phyloP scores from a whole-genome alignment of 2,888 invertebrate genomes.

The Rugalucina vietnamica region DNA sequence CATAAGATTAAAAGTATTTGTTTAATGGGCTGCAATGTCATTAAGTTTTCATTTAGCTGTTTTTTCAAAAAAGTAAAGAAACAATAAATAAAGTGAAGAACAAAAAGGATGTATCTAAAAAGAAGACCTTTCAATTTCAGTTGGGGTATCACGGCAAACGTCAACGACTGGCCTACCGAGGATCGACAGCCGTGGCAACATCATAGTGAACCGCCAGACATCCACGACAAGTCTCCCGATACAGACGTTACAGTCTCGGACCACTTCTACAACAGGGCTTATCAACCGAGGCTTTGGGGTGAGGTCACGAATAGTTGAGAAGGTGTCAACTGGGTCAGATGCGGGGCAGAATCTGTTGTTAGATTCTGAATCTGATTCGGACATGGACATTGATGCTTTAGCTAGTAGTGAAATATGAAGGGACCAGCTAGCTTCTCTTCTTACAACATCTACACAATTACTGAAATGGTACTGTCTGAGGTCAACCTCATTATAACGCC shows the following conservation, averaged over 20 bases:
- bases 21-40: no score
- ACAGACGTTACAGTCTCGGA: conserved; percentile 6
- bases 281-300: not conserved
- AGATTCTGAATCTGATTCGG: not conserved
- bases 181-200: not conserved
- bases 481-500: no score
- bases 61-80: no score
- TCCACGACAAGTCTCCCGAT: not conserved
- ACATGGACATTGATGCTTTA: not conserved
- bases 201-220: not conserved
- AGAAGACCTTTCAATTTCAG: not conserved
- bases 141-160: conserved; percentile 48
- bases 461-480: no score
- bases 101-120: no score
- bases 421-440: no score
- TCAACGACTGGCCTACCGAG: conserved; percentile 43
- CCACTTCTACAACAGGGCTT: conserved; percentile 42
- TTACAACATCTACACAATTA: no score
- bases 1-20: no score
- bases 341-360: not conserved
- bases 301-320: not conserved
- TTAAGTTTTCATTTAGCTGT: no score
- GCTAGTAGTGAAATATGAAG: no score
- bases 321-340: not conserved
- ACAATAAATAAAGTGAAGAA: no score